Base-by-base conservation (phyloP, 2,888 invertebrate genomes). In the Kryphioiulus occultus region DNA sequence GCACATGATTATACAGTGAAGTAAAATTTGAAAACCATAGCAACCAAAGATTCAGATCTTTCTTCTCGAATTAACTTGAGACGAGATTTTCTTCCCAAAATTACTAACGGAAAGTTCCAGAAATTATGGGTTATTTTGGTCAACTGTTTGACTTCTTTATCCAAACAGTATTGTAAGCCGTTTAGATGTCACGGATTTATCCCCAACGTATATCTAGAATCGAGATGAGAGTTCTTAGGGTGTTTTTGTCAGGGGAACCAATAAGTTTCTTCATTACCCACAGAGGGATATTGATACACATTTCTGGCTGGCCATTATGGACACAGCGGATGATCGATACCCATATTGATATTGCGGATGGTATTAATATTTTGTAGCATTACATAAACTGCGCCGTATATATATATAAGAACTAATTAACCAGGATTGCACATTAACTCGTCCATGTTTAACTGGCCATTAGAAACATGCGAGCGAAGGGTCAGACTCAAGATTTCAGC, bases 331-430 rank as follows among this genome's bases (percentile, higher is more conserved):
- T 59, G 59, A 59, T 59, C 59, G n/a, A 59, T 59, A 59, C 4
- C 59, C 59, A n/a, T 59, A 59, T 15, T 59, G 19, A 59, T 59
- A 59, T 59, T n/a, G 59, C n/a, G 59, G 19, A 59, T 19, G 59
- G n/a, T 59, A 59, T 59, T 59, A 59, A 83, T 83, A 83, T 39
- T 83, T 83, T 83, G 32, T 39, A 39, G 35, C 83, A 83, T 83
- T 83, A 32, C 83, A 83, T 83, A 83, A 83, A 83, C 32, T n/a
- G 35, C 17, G 83, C 12, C 83, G 59, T 59, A 19, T 30, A 83
- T n/a, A n/a, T n/a, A n/a, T 83, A 30, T 83, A 39, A 83, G 83
- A 83, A 83, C 83, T 83, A 83, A 83, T 83, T 83, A 83, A 83
- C 83, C 19, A 83, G 83, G 17, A 83, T 83, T 83, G 83, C 83